Conservation (phyloP, 2,888 invertebrate species). For the Eledona agricola region DNA sequence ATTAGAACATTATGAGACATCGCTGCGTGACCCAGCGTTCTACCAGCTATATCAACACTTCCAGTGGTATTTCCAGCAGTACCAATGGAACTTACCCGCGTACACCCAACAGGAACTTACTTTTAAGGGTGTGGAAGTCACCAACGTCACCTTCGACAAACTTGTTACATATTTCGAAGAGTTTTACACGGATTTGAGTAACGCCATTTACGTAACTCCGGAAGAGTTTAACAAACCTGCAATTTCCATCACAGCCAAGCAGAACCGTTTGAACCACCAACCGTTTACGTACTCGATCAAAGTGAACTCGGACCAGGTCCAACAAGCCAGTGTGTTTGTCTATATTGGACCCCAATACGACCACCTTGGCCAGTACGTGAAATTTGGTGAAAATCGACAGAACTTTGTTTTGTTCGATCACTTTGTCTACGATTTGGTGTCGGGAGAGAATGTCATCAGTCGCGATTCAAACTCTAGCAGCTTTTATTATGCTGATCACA, state of each 20-base stretch:
- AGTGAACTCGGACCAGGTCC: constrained; percentile 68
- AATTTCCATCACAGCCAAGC: constrained; percentile 67
- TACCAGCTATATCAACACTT: constrained; percentile 72
- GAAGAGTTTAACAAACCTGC: constrained; percentile 63
- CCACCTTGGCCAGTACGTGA: too few relatives aligned
- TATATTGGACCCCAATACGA: constrained; percentile 71
- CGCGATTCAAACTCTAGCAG: constrained; percentile 74
- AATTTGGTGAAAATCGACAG: constrained; percentile 69
- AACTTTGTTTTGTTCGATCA: constrained; percentile 71
- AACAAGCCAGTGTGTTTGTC: constrained; percentile 69
- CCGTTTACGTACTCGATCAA: constrained; percentile 70
- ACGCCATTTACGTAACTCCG: constrained; percentile 63
- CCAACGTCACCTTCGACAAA: constrained; percentile 70
- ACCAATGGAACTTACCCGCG: constrained; percentile 67
- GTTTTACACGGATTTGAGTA: constrained; percentile 69
- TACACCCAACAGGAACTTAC: constrained; percentile 70
- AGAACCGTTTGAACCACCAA: constrained; percentile 76
- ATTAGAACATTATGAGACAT: constrained; percentile 71
- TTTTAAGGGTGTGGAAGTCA: constrained; percentile 69
- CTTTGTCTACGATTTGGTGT: constrained; percentile 68
- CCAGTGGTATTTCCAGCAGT: constrained; percentile 67
- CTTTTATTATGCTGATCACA: constrained; percentile 70
- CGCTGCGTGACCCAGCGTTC: constrained; percentile 74
- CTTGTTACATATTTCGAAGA: constrained; percentile 76
- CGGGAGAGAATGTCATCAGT: constrained; percentile 73